These are phyloP conservation scores for Gortyna flavago DNA, from an alignment of 2,888 invertebrate species.

Conservation along the genomic window DNA sequence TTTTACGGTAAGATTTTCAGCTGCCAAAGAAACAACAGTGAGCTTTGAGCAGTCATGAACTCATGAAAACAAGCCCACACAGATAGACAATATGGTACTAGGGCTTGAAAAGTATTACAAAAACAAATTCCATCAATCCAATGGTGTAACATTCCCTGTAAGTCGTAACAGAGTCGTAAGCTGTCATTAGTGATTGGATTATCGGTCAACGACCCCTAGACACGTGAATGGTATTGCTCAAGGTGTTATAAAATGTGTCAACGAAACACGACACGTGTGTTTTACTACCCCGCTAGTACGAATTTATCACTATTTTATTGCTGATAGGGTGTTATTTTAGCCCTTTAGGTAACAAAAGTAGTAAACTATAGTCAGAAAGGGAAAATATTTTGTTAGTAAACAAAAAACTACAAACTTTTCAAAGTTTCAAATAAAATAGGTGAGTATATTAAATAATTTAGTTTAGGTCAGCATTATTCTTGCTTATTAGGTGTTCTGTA, in stretches of 20 bases:
- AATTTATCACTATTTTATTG: constrained; percentile 44
- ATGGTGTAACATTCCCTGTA: constrained; percentile 56
- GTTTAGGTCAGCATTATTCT: not conserved
- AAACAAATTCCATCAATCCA: constrained; percentile 44
- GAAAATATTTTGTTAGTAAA: not conserved
- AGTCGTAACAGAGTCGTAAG: constrained; percentile 62
- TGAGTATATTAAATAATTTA: too few relatives aligned
- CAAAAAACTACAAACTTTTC: not conserved
- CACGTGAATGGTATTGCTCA: constrained; percentile 61
- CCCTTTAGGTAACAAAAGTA: not conserved
- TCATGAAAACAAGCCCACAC: not conserved
- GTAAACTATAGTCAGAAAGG: not conserved
- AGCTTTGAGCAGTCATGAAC: not conserved
- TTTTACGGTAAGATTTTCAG: not conserved
- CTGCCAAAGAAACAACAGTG: not conserved
- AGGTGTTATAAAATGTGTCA: constrained; percentile 62
- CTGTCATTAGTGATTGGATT: constrained; percentile 76
- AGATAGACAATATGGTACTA: constrained; percentile 14
- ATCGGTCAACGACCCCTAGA: constrained; percentile 76
- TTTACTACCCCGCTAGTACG: constrained; percentile 28
- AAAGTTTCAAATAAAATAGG: not conserved
- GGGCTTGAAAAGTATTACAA: constrained; percentile 26
- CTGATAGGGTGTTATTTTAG: not conserved
- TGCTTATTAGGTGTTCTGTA: not conserved
- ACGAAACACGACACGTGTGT: constrained; percentile 42